Base-by-base conservation (phyloP, 2,888 invertebrate species). In the Cosmia trapezina region DNA sequence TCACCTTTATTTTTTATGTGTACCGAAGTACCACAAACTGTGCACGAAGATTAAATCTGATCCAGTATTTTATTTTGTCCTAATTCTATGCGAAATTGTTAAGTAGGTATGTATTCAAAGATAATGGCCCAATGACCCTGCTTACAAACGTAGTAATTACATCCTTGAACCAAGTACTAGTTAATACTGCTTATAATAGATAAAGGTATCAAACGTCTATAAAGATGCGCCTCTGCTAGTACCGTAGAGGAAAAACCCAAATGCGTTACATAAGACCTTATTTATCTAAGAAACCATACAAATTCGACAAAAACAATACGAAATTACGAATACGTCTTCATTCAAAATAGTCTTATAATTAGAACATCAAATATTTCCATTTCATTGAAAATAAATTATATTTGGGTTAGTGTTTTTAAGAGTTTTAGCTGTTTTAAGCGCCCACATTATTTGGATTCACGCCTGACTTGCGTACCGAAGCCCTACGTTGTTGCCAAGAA, bases 401-500 rank as follows among this genome's bases (percentile, higher is more conserved):
- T 64, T 81, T 59, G 22, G 62, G 61, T 69, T 53, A 41, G 41
- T 68, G 37, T 68, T 65, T 78, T 78, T 53, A 54, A 74, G 53
- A 70, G 51, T 59, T 69, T 71, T n/a, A 8, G 68, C 41, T 11
- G 70, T 65, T 81, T 82, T 68, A 71, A 71, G 59, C 68, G 75
- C 59, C 64, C 69, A 60, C 66, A 70, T 53, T 47, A 76, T 76
- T 83, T 83, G 77, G 77, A 82, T 73, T 80, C 76, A 75, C 78
- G 80, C 80, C 75, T 74, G 70, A 51, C 33, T 65, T 57, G 37
- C 73, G 79, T 80, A 70, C 28, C 45, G 73, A 73, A 71, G 77
- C 60, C 56, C 72, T 76, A 69, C 71, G 69, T 79, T 83, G 77
- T 81, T 86, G 86, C 86, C 86, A 86, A 86, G 85, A 86, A 86